These are phyloP conservation scores for Parotocinclus haroldoi DNA, from an alignment of 2,797 vertebrate species.

Conservation along the genomic window DNA sequence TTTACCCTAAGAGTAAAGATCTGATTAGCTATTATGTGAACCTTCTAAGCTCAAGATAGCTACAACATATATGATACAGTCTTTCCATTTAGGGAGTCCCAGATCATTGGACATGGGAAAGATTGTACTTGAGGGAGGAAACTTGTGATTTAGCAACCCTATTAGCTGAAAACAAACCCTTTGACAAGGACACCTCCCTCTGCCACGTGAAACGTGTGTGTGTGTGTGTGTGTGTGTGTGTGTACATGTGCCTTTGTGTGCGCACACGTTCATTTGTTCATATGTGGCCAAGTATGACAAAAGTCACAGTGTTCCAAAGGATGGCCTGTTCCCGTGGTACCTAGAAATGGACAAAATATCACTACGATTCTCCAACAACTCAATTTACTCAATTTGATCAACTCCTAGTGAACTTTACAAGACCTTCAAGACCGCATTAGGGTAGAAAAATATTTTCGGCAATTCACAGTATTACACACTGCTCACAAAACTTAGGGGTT, in stretches of 20 bases:
- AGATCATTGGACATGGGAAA: constrained; percentile 2
- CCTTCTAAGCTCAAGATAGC: neutral
- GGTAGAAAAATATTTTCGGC: no score
- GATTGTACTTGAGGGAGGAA: neutral
- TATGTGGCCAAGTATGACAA: constrained; percentile 42
- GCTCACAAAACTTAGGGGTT: no score
- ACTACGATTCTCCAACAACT: neutral
- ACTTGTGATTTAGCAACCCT: constrained; percentile 14
- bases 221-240: constrained; percentile 28
- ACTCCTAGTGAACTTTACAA: neutral
- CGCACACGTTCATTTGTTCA: no score
- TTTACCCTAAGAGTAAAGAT: neutral
- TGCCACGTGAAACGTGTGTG: constrained; percentile 1
- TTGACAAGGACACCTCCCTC: neutral
- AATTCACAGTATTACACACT: no score
- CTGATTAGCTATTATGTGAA: neutral
- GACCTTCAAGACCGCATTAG: no score
- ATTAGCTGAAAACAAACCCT: constrained; percentile 11
- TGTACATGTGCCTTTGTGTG: neutral
- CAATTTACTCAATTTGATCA: neutral
- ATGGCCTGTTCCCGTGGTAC: constrained; percentile 35
- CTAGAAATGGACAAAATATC: constrained; percentile 27
- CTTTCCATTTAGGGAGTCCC: neutral
- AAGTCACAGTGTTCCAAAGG: constrained; percentile 25
- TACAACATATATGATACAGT: neutral